These are phyloP conservation scores for Caenorhabditis sp. DNA, from an alignment of 2,888 invertebrate species.

Conservation along the genomic window DNA sequence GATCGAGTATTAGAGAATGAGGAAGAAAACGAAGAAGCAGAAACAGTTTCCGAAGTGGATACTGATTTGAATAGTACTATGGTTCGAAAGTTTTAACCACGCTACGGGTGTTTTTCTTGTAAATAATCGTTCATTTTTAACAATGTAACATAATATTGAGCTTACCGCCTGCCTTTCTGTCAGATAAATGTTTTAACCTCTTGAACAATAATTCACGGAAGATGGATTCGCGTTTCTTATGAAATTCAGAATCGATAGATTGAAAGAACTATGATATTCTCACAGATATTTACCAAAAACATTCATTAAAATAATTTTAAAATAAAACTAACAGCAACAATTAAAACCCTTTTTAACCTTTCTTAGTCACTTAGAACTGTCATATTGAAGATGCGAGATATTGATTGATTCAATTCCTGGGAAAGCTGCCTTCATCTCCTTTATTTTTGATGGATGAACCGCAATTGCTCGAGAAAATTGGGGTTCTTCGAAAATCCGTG, in stretches of 20 bases:
- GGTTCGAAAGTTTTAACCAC: neutral
- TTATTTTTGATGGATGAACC: slow-evolving; percentile 57
- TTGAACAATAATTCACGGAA: too few species aligned
- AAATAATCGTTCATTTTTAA: too few species aligned
- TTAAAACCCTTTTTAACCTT: neutral
- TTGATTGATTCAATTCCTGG: slow-evolving; percentile 36
- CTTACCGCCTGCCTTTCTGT: too few species aligned
- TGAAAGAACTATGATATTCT: too few species aligned
- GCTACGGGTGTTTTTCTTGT: too few species aligned
- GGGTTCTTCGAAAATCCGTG: slow-evolving; percentile 53
- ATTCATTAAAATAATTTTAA: too few species aligned
- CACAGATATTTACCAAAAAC: too few species aligned
- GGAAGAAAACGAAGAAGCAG: neutral
- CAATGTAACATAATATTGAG: too few species aligned
- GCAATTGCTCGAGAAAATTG: slow-evolving; percentile 53
- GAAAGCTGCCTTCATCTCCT: slow-evolving; percentile 60
- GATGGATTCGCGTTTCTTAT: too few species aligned
- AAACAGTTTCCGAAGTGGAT: neutral
- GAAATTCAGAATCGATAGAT: too few species aligned
- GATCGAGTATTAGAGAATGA: too few species aligned
- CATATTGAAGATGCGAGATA: slow-evolving; percentile 9
- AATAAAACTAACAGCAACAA: neutral
- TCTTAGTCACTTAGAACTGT: neutral
- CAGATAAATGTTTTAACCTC: too few species aligned
- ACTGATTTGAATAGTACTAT: neutral